These are phyloP conservation scores for Steinernema khuongi DNA, from an alignment of 1,140 invertebrate genomes.

Conservation along the genomic window DNA sequence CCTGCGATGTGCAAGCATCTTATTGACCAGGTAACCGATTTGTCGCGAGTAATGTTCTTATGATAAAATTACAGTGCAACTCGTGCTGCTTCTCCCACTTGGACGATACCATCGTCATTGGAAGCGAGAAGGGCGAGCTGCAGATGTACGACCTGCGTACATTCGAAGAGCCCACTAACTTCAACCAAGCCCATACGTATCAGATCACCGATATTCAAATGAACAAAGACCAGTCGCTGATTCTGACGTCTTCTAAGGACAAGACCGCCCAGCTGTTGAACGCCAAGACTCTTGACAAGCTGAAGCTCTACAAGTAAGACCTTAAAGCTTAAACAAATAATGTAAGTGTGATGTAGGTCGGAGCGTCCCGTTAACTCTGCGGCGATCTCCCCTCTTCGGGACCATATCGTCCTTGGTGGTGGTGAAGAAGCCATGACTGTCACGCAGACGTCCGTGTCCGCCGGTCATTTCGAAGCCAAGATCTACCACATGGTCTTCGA, in stretches of 20 bases:
- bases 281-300: slow-evolving; percentile 41
- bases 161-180: slow-evolving; percentile 40
- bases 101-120: slow-evolving; percentile 50
- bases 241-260: slow-evolving; percentile 55
- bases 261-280: slow-evolving; percentile 55
- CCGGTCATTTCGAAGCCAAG: slow-evolving; percentile 94
- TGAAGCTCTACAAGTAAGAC: slow-evolving; percentile 55
- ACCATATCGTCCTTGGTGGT: slow-evolving; percentile 56
- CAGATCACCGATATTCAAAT: slow-evolving; percentile 53
- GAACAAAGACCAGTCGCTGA: slow-evolving; percentile 48
- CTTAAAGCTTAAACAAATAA: neutral
- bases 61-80: slow-evolving; percentile 21
- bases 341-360: slow-evolving; percentile 40
- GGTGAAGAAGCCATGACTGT: slow-evolving; percentile 67
- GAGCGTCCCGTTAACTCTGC: slow-evolving; percentile 58
- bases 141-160: slow-evolving; percentile 51
- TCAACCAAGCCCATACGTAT: slow-evolving; percentile 41
- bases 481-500: slow-evolving; percentile 99
- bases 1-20: slow-evolving; percentile 2
- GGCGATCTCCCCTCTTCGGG: slow-evolving; percentile 55
- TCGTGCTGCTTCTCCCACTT: slow-evolving; percentile 47
- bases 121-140: slow-evolving; percentile 43
- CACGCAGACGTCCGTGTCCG: slow-evolving; percentile 86
- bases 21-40: slow-evolving; percentile 7
- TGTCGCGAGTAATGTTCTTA: neutral